A percentile compares a stretch with the other conserved stretches of the same genome.
These are phyloP conservation scores for Drosophila nikananu DNA, from an alignment of 1,140 invertebrate genomes.

Conservation along the genomic window DNA sequence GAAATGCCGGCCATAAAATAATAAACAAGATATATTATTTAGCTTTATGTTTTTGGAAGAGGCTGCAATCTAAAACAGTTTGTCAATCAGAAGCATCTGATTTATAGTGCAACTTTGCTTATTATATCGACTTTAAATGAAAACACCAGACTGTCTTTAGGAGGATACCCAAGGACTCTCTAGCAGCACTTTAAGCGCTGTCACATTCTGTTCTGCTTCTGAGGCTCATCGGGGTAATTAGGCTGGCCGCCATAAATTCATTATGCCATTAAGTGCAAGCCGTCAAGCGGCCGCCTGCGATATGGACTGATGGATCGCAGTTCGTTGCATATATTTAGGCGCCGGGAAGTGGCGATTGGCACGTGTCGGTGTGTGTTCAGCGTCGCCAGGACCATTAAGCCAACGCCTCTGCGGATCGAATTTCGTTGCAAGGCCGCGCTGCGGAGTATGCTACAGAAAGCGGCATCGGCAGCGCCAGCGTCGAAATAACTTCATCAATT, in stretches of 20 bases:
- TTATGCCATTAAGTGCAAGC: conserved; percentile 64
- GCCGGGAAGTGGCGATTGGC: conserved; percentile 29
- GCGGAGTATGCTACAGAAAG: conserved; percentile 40
- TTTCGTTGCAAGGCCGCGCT: conserved; percentile 54
- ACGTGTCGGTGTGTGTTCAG: conserved; percentile 39
- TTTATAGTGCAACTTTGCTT: background rate
- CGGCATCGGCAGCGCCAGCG: background rate
- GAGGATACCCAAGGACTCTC: background rate
- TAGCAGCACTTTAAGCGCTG: background rate
- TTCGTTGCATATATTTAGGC: conserved; percentile 51
- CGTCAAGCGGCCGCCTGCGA: conserved; percentile 19
- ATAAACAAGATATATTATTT: conserved; percentile 6
- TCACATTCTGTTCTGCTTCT: background rate
- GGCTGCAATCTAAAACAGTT: background rate
- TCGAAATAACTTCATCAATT: conserved; percentile 62
- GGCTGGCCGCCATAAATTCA: conserved; percentile 54
- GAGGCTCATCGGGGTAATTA: conserved; percentile 35
- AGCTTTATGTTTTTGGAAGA: background rate
- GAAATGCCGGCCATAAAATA: background rate
- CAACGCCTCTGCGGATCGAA: conserved; percentile 53
- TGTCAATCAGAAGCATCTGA: background rate
- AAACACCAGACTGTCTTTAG: background rate
- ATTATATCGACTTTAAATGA: background rate
- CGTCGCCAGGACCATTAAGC: conserved; percentile 60
- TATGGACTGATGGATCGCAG: conserved; percentile 30